Percentiles rank a stretch among this genome's conserved stretches.
Evolutionary conservation across 1,140 invertebrate species (phyloP).

Genomic region (Elysia chlorotica): DNA sequence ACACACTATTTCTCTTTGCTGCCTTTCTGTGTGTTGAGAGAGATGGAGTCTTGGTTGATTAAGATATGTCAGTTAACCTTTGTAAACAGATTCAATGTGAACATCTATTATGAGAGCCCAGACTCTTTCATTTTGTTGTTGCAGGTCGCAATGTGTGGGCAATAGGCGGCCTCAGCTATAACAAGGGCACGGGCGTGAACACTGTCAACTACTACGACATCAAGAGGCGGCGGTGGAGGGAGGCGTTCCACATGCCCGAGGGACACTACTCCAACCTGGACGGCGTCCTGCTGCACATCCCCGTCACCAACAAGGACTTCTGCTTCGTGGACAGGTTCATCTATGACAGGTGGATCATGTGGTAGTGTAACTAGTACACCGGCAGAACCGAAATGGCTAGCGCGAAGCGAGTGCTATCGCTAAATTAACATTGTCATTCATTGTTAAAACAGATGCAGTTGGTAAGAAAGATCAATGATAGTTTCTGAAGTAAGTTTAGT

Average conservation of each 20-base stretch:
- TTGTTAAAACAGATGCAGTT: no score
- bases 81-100: no score
- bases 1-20: no score
- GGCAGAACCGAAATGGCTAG: no score
- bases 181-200: slow-evolving; percentile 28
- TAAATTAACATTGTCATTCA: no score
- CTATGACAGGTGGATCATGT: slow-evolving; percentile 45
- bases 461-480: no score
- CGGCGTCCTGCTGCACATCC: slow-evolving; percentile 32
- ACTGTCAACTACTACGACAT: slow-evolving; percentile 38
- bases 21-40: no score
- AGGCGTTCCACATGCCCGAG: slow-evolving; percentile 34
- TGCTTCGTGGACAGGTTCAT: slow-evolving; percentile 35
- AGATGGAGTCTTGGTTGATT: no score
- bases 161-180: slow-evolving; percentile 37
- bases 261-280: slow-evolving; percentile 39
- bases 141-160: slow-evolving; percentile 38
- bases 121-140: not conserved
- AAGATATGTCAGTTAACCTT: no score
- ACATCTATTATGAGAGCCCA: not conserved
- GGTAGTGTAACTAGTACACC: no score
- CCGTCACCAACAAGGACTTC: slow-evolving; percentile 37
- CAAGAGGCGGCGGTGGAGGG: slow-evolving; percentile 32
- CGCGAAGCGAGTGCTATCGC: no score
- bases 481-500: no score